Evolutionary conservation across 2,888 invertebrate species (phyloP).

Genomic region (Epinotia bilunana): DNA sequence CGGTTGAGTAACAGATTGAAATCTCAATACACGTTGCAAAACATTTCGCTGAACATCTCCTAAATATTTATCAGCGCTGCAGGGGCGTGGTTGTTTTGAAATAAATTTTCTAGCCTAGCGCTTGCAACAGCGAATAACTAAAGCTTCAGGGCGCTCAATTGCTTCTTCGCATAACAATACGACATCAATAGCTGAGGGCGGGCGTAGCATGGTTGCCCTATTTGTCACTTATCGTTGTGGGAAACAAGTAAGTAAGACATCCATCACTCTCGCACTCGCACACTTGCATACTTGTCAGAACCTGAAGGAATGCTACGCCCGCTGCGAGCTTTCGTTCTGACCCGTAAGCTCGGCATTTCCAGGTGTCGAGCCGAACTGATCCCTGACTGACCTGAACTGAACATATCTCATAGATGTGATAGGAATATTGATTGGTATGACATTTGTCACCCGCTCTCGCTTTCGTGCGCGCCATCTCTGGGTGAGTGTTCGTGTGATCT

Average conservation of each 20-base stretch:
- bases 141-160: neutral
- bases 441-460: neutral
- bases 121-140: constrained; percentile 1
- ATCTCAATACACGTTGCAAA: constrained; percentile 33
- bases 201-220: too few species aligned
- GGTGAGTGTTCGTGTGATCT: too few species aligned
- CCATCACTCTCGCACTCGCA: too few species aligned
- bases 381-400: too few species aligned
- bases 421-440: neutral
- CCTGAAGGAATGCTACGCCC: too few species aligned
- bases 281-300: too few species aligned
- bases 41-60: constrained; percentile 36
- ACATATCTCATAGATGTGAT: neutral
- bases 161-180: neutral
- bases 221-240: too few species aligned
- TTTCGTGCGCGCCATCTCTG: too few species aligned
- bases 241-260: too few species aligned
- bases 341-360: neutral
- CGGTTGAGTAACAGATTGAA: constrained; percentile 39
- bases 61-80: constrained; percentile 40
- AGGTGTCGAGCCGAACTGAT: neutral
- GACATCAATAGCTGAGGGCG: neutral
- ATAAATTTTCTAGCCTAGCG: neutral
- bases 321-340: too few species aligned
- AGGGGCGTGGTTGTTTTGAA: constrained; percentile 19